These are phyloP conservation scores for Mionectes olivaceus DNA, from an alignment of 2,797 vertebrate genomes.

Conservation along the genomic window DNA sequence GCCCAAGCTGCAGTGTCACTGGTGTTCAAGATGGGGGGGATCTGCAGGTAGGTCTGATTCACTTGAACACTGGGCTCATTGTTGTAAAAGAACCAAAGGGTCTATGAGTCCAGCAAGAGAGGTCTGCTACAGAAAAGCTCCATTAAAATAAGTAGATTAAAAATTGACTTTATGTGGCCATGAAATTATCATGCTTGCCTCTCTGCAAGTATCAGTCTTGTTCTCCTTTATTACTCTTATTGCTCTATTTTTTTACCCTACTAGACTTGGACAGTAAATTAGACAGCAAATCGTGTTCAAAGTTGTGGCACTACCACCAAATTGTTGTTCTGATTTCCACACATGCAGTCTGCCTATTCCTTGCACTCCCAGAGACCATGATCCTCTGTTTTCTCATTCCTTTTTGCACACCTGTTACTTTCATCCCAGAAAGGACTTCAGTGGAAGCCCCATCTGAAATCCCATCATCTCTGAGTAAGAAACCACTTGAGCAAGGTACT, in stretches of 20 bases:
- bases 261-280: not conserved
- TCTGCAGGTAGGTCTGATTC: not conserved
- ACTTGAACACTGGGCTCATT: rapidly evolving
- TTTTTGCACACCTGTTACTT: too few species aligned
- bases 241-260: not conserved
- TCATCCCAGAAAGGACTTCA: too few species aligned
- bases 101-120: not conserved
- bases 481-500: not conserved
- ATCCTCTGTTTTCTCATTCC: too few species aligned
- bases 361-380: not conserved
- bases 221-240: not conserved
- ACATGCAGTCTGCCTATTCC: not conserved
- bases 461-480: not conserved
- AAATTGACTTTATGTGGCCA: not conserved
- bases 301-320: not conserved
- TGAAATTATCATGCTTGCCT: not conserved
- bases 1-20: rapidly evolving
- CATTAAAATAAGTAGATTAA: not conserved
- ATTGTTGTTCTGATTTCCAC: not conserved
- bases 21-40: not conserved
- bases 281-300: not conserved
- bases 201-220: not conserved
- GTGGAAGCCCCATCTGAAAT: too few species aligned
- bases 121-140: not conserved
- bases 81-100: not conserved